A percentile compares a stretch with the other conserved stretches of the same genome.
phyloP scores from a whole-genome alignment of 2,113 vertebrate genomes.

The Girardinichthys multiradiatus region DNA sequence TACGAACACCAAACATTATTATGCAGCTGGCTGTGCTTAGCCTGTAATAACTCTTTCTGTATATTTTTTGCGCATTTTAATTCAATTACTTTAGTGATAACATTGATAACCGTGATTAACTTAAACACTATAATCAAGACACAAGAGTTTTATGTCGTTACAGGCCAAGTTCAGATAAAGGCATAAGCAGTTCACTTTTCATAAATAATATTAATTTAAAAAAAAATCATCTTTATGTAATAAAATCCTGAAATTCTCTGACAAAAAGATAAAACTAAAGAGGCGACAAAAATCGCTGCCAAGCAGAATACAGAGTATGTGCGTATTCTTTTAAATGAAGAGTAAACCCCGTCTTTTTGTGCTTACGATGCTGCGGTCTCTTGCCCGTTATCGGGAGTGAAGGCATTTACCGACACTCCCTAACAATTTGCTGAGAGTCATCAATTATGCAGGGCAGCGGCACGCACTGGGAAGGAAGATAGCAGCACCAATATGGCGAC shows the following conservation, averaged over 20 bases:
- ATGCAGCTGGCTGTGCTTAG: too few relatives aligned
- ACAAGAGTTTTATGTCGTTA: not conserved
- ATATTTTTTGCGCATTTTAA: too few relatives aligned
- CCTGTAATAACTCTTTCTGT: too few relatives aligned
- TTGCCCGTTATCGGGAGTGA: slow-evolving; percentile 66
- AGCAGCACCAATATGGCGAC: slow-evolving; percentile 93
- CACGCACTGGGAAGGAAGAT: slow-evolving; percentile 83
- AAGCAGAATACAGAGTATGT: slow-evolving; percentile 19
- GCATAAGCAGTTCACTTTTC: not conserved
- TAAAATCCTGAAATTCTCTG: not conserved
- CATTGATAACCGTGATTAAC: too few relatives aligned
- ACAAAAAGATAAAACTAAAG: not conserved
- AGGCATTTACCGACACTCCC: slow-evolving; percentile 83
- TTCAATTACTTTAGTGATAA: too few relatives aligned
- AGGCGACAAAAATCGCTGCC: not conserved
- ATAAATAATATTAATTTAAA: not conserved
- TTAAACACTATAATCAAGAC: too few relatives aligned
- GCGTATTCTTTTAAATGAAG: slow-evolving; percentile 22
- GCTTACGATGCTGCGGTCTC: slow-evolving; percentile 75
- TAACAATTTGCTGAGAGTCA: slow-evolving; percentile 87
- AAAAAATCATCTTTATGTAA: not conserved
- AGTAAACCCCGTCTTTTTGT: slow-evolving; percentile 31
- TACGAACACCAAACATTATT: too few relatives aligned
- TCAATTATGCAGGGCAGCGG: slow-evolving; percentile 89
- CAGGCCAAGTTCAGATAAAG: not conserved